Evolutionary conservation across 1,140 invertebrate genomes (phyloP).

Genomic region (Sogatella furcifera): DNA sequence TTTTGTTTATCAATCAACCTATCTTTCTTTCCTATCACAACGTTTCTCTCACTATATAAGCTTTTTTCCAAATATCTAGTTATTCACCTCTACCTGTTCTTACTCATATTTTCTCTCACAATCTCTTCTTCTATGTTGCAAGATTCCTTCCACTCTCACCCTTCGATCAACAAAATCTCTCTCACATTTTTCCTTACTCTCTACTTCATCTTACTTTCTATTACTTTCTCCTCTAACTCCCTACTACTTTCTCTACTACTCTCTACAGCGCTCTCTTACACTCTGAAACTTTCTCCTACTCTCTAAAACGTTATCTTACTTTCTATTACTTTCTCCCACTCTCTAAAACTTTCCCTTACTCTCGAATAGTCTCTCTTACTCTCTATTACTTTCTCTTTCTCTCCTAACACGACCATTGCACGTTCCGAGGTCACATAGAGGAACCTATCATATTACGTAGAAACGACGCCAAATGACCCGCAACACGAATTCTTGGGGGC

Average conservation of each 20-base stretch:
- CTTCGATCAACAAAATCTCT: conserved; percentile 10
- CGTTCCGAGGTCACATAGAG: not conserved
- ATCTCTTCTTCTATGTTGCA: conserved; percentile 1
- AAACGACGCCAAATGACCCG: no score
- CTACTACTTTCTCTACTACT: conserved; percentile 4
- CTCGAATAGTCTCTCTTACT: no score
- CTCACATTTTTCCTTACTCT: conserved; percentile 17
- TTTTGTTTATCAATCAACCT: no score
- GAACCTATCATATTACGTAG: no score
- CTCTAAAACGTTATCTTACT: no score
- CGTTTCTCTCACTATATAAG: no score
- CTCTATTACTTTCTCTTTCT: not conserved
- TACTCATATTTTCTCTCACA: not conserved
- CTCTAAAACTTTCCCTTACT: no score
- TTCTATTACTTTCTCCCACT: no score
- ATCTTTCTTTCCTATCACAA: not conserved
- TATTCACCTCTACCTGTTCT: no score
- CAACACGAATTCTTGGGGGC: no score
- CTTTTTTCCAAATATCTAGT: no score
- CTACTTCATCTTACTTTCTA: not conserved
- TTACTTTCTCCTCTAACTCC: not conserved
- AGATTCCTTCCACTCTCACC: not conserved
- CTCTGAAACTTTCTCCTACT: no score
- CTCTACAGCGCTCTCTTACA: not conserved
- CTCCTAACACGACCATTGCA: not conserved